These are phyloP conservation scores for Drosophila lacertosa DNA, from an alignment of 1,140 invertebrate species.

Conservation along the genomic window DNA sequence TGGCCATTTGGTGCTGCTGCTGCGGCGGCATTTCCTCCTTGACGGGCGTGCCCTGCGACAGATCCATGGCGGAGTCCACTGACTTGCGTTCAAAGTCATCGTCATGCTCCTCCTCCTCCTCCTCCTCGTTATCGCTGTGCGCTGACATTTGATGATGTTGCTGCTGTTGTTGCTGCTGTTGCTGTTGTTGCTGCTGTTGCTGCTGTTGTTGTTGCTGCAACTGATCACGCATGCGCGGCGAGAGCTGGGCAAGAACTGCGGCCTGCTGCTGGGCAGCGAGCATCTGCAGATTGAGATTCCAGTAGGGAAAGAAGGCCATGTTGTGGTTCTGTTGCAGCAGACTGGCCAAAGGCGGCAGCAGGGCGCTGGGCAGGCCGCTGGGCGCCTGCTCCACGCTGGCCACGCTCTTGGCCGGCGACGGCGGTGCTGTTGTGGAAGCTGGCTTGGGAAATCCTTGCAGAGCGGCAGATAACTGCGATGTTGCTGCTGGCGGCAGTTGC, in stretches of 20 bases:
- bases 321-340: slow-evolving; percentile 79
- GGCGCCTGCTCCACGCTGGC: slow-evolving; percentile 49
- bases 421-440: slow-evolving; percentile 44
- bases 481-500: slow-evolving; percentile 19
- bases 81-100: slow-evolving; percentile 79
- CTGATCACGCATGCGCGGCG: slow-evolving; percentile 71
- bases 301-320: slow-evolving; percentile 83
- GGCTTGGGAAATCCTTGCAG: slow-evolving; percentile 61
- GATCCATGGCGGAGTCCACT: slow-evolving; percentile 78
- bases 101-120: slow-evolving; percentile 77
- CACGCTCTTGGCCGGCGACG: slow-evolving; percentile 67
- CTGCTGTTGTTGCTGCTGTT: slow-evolving; percentile 36
- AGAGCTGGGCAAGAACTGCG: slow-evolving; percentile 73
- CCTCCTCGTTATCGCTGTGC: slow-evolving; percentile 50
- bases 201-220: slow-evolving; percentile 68
- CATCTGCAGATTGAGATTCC: slow-evolving; percentile 84
- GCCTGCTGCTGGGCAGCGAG: slow-evolving; percentile 83
- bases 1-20: slow-evolving; percentile 52
- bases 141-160: slow-evolving; percentile 20
- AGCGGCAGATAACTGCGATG: slow-evolving; percentile 65
- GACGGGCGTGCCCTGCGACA: slow-evolving; percentile 73
- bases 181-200: slow-evolving; percentile 41
- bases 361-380: slow-evolving; percentile 41
- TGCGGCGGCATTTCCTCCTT: slow-evolving; percentile 63
- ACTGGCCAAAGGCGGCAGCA: slow-evolving; percentile 74